Conservation (phyloP, 2,888 invertebrate genomes). For the Coronaproctus castanopsis region DNA sequence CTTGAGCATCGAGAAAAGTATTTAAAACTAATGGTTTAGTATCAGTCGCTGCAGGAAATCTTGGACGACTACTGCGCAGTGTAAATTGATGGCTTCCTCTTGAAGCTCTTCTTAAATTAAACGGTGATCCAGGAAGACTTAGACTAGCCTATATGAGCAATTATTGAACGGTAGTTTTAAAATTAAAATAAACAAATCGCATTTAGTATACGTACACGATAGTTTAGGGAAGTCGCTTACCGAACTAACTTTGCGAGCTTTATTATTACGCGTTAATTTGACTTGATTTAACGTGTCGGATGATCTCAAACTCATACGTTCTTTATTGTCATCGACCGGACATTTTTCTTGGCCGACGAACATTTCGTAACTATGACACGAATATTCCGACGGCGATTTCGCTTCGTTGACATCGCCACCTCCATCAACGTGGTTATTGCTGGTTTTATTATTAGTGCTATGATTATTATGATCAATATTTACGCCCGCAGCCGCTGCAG, state of each 20-base stretch:
- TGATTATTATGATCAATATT: slow-evolving; percentile 24
- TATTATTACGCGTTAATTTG: slow-evolving; percentile 30
- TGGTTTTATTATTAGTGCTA: too few relatives aligned
- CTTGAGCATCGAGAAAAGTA: slow-evolving; percentile 77
- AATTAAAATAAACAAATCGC: too few relatives aligned
- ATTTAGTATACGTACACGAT: too few relatives aligned
- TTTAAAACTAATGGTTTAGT: slow-evolving; percentile 82
- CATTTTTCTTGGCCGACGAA: slow-evolving; percentile 77
- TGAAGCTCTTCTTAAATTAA: slow-evolving; percentile 75
- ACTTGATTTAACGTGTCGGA: slow-evolving; percentile 70
- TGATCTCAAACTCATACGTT: slow-evolving; percentile 77
- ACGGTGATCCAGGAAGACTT: slow-evolving; percentile 91
- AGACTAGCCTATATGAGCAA: slow-evolving; percentile 61
- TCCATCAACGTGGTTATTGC: slow-evolving; percentile 17
- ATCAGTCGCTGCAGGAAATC: slow-evolving; percentile 63
- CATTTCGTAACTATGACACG: slow-evolving; percentile 78
- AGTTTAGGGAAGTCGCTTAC: slow-evolving; percentile 59
- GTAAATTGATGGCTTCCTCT: slow-evolving; percentile 84
- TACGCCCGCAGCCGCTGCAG: slow-evolving; percentile 2
- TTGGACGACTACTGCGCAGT: slow-evolving; percentile 49
- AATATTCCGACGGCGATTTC: slow-evolving; percentile 66
- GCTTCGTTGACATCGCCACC: slow-evolving; percentile 1
- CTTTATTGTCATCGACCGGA: slow-evolving; percentile 73
- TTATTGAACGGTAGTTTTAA: slow-evolving; percentile 4
- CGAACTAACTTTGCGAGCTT: slow-evolving; percentile 81